Conservation (phyloP, 2,888 invertebrate species). For the Hedya salicella region DNA sequence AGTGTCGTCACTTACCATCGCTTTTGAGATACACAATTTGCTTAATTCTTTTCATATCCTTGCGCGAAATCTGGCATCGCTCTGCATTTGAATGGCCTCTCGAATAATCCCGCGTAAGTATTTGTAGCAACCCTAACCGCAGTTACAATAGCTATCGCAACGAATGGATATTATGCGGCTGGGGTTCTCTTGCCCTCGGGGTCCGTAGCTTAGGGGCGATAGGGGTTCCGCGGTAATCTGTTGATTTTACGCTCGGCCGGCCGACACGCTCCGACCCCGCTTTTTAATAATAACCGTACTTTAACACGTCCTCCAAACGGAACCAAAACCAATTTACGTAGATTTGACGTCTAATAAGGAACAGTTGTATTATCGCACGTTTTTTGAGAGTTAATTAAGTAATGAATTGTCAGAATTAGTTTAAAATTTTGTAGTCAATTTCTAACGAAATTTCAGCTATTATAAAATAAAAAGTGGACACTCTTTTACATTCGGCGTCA, state of each 20-base stretch:
- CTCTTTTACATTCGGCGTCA: too few relatives aligned
- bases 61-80: constrained; percentile 38
- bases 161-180: constrained; percentile 76
- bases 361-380: constrained; percentile 49
- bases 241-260: constrained; percentile 81
- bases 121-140: constrained; percentile 72
- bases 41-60: constrained; percentile 25
- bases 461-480: too few relatives aligned
- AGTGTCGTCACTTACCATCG: constrained; percentile 9
- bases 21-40: constrained; percentile 10
- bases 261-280: constrained; percentile 65
- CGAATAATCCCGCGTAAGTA: constrained; percentile 46
- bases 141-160: constrained; percentile 77
- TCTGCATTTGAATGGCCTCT: constrained; percentile 48
- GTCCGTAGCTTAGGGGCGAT: constrained; percentile 58
- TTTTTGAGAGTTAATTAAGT: constrained; percentile 15
- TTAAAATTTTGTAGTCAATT: too few relatives aligned
- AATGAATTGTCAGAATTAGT: neutral
- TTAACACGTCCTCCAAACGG: constrained; percentile 74
- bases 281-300: constrained; percentile 78
- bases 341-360: constrained; percentile 57
- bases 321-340: constrained; percentile 62
- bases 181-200: constrained; percentile 58
- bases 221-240: constrained; percentile 79
- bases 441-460: too few relatives aligned